Conservation (phyloP, 1,140 invertebrate species). For the Sycophila sp. region DNA sequence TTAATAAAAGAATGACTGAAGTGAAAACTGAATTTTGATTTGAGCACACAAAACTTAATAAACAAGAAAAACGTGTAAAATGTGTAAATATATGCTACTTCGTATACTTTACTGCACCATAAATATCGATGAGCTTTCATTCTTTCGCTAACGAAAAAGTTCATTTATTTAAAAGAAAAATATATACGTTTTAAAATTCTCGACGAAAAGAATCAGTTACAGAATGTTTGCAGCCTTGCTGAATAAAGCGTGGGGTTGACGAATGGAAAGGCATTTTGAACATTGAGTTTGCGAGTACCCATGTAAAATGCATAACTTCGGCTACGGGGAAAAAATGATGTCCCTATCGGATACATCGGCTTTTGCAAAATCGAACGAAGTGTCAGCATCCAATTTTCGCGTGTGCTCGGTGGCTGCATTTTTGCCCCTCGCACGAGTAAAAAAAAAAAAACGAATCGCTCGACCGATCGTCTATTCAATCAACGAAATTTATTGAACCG, state of each 20-base stretch:
- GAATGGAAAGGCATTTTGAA: too few species aligned
- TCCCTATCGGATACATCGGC: conserved; percentile 13
- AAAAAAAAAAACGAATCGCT: neutral
- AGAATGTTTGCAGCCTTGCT: neutral
- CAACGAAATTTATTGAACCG: neutral
- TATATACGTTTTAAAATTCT: too few species aligned
- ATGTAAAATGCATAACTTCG: neutral
- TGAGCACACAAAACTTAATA: too few species aligned
- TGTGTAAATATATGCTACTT: too few species aligned
- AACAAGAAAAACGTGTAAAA: too few species aligned
- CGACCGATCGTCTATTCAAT: neutral
- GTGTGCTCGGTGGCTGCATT: neutral
- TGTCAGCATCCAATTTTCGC: conserved; percentile 4
- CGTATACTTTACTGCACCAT: too few species aligned
- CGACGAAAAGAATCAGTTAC: neutral
- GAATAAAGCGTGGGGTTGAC: neutral
- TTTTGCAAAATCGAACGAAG: conserved; percentile 22
- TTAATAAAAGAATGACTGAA: too few species aligned
- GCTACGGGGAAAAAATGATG: conserved; percentile 33
- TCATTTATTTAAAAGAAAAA: too few species aligned
- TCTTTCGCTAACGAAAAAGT: too few species aligned
- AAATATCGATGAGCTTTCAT: too few species aligned
- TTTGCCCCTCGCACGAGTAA: neutral
- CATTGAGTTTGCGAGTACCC: too few species aligned
- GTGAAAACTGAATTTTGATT: too few species aligned